Evolutionary conservation across 2,113 vertebrate species (phyloP).

Genomic region (Crotalus horridus): DNA sequence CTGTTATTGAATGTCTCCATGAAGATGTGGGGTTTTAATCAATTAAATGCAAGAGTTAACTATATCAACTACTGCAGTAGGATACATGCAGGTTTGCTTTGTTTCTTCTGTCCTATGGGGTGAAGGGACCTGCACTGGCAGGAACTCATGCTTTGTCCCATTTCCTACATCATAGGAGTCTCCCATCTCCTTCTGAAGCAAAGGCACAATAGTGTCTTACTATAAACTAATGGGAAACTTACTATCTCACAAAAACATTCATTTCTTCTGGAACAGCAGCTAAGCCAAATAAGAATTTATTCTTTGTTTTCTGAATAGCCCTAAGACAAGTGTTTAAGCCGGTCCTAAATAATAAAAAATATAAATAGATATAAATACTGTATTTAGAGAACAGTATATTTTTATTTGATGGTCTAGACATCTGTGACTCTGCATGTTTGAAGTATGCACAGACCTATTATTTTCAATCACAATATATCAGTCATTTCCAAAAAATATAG

Average conservation of each 20-base stretch:
- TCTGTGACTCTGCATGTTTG: neutral
- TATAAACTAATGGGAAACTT: neutral
- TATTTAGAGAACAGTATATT: neutral
- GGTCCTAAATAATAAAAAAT: constrained; percentile 5
- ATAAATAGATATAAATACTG: neutral
- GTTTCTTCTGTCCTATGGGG: neutral
- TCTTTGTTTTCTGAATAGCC: neutral
- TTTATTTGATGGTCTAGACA: neutral
- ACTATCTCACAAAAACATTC: neutral
- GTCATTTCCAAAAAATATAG: neutral
- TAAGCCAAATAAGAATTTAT: neutral
- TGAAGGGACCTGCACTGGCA: neutral
- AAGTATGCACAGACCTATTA: neutral
- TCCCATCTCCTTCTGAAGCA: neutral
- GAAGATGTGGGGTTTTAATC: neutral
- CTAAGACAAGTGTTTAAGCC: neutral
- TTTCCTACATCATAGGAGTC: neutral
- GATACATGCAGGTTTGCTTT: neutral
- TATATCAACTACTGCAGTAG: neutral
- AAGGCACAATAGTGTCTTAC: neutral
- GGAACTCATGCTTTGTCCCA: neutral
- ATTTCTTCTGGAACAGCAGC: neutral
- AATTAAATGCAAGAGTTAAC: neutral
- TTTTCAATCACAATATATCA: neutral
- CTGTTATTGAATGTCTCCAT: neutral